Percentiles rank a stretch among this genome's conserved stretches.
Evolutionary conservation across 2,888 invertebrate genomes (phyloP).

Genomic region (Pseudococcus longispinus): DNA sequence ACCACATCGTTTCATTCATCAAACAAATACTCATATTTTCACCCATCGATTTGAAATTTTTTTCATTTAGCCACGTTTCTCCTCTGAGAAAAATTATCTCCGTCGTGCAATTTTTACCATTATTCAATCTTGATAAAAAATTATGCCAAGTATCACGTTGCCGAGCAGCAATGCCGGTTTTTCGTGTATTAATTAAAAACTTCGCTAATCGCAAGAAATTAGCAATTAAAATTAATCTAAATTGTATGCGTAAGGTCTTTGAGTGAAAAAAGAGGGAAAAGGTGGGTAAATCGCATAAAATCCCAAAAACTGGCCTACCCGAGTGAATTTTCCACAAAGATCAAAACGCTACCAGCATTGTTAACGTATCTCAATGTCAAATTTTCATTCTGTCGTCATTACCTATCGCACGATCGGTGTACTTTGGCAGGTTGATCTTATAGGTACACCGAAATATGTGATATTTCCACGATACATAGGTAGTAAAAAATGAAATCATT

Average conservation of each 20-base stretch:
- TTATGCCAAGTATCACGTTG: background rate
- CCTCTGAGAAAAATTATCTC: too few species aligned
- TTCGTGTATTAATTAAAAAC: slow-evolving; percentile 2
- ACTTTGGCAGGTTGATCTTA: background rate
- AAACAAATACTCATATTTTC: too few species aligned
- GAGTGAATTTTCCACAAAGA: background rate
- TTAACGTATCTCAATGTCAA: background rate
- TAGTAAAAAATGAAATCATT: background rate
- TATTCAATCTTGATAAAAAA: background rate
- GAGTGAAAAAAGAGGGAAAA: background rate
- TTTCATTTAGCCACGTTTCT: too few species aligned
- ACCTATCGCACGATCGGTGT: too few species aligned
- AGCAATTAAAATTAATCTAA: background rate
- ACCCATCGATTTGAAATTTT: too few species aligned
- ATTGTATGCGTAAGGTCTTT: background rate
- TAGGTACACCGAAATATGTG: background rate
- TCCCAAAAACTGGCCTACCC: background rate
- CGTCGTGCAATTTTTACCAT: background rate
- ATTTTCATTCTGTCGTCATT: background rate
- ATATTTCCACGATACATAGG: background rate
- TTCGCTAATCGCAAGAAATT: background rate
- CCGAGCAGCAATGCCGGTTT: background rate
- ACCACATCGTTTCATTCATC: too few species aligned
- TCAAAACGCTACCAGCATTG: background rate
- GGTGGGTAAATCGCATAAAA: background rate